Evolutionary conservation across 2,797 vertebrate species (phyloP), one percentile per base, ranked within the genome.

Genomic region (Falco cherrug): DNA sequence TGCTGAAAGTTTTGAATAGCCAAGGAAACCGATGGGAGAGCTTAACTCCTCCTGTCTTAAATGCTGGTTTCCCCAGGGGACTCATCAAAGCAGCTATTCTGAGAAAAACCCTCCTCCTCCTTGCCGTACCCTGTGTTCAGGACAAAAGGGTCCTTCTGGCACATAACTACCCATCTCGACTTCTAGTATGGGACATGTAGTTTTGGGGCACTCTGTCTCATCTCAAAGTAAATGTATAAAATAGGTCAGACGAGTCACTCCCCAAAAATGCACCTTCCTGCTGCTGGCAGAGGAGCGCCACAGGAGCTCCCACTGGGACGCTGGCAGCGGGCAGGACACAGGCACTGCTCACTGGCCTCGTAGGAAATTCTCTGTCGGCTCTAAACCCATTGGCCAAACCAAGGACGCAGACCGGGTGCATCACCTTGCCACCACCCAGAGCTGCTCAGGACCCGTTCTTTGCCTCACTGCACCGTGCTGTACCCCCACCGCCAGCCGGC

Each of bases 11-110:
- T 95, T 91, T 85, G 68, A 89, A 87, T 22, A 92, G 43, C 41
- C 78, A 89, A 70, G 71, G 78, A 93, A 96, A 70, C 16, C 6
- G 1, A 63, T 56, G 37, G 1, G 93, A 92, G 39, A 92, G 53
- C 12, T 84, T 96, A 69, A 89, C 93, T 95, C 33, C n/a, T 96
- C 64, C n/a, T 28, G 20, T 96, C 43, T 79, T 84, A 93, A 79
- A 88, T 20, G 5, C 11, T 79, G 82, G 59, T 87, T 96, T 93
- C 81, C 63, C 93, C 41, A 43, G 84, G 67, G 70, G 95, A 96
- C 35, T 87, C 84, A 73, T 67, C 74, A 90, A 70, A 87, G 67
- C 54, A 94, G 43, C 63, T 94, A 35, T 74, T 95, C 51, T 63
- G 70, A 69, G 43, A 50, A 82, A 93, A 74, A 83, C 54, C 59